Percentiles rank a stretch among this genome's conserved stretches.
Evolutionary conservation across 2,888 invertebrate genomes (phyloP).

Genomic region (Acanthoscelides obtectus): DNA sequence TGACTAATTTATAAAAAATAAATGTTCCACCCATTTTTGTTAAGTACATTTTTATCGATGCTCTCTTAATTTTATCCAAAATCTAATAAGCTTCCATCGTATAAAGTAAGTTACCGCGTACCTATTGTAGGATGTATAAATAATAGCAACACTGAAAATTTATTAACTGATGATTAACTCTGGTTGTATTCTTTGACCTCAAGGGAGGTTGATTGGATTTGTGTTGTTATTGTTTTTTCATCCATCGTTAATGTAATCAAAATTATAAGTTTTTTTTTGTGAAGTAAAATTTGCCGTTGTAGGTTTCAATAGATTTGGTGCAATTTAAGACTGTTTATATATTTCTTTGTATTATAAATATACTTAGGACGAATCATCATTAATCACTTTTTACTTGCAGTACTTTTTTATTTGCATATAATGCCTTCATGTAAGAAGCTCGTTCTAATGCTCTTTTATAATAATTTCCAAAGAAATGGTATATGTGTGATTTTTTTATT

Average conservation of each 20-base stretch:
- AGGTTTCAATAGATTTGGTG: constrained; percentile 34
- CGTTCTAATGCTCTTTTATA: constrained; percentile 25
- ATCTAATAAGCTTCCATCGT: too few relatives aligned
- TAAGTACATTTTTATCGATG: too few relatives aligned
- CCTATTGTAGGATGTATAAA: background rate
- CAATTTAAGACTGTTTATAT: constrained; percentile 46
- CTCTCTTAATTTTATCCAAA: too few relatives aligned
- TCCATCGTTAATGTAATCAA: background rate
- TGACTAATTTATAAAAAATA: too few relatives aligned
- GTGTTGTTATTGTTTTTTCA: constrained; percentile 15
- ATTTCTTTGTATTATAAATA: constrained; percentile 8
- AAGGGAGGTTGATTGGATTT: constrained; percentile 7
- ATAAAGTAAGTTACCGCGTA: background rate
- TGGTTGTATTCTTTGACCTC: too few relatives aligned
- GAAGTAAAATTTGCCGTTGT: constrained; percentile 16
- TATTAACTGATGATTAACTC: too few relatives aligned
- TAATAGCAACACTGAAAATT: too few relatives aligned
- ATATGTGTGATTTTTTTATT: constrained; percentile 47
- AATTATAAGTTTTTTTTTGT: constrained; percentile 1
- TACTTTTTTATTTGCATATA: constrained; percentile 26
- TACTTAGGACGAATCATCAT: constrained; percentile 8
- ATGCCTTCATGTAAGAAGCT: constrained; percentile 26
- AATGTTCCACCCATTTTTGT: too few relatives aligned
- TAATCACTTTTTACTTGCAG: constrained; percentile 18
- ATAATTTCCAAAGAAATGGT: constrained; percentile 47